phyloP scores from a whole-genome alignment of 2,888 invertebrate species.

The Pteria penguin region DNA sequence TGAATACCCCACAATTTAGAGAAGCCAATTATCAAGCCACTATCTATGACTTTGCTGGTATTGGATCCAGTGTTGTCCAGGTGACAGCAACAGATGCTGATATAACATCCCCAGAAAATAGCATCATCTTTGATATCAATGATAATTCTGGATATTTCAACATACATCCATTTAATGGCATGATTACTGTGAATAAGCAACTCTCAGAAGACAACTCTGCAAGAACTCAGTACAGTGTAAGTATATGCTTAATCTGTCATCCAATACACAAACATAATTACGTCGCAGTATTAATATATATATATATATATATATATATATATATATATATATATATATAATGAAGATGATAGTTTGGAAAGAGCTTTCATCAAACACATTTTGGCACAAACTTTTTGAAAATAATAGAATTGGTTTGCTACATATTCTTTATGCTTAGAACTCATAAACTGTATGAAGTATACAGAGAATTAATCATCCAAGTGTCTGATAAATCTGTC shows the following conservation, averaged over 20 bases:
- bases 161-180: constrained; percentile 92
- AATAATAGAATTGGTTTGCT: no score
- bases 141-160: constrained; percentile 85
- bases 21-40: constrained; percentile 53
- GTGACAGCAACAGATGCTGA: constrained; percentile 71
- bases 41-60: constrained; percentile 65
- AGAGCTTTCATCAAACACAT: background rate
- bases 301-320: background rate
- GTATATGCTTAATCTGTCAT: no score
- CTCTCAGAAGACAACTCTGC: constrained; percentile 79
- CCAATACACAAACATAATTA: no score
- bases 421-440: no score
- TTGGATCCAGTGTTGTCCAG: constrained; percentile 65
- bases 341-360: background rate
- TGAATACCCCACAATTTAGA: constrained; percentile 67
- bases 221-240: constrained; percentile 48
- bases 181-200: constrained; percentile 90
- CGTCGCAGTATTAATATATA: background rate
- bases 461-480: no score
- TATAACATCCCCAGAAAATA: constrained; percentile 69
- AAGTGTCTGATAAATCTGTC: no score
- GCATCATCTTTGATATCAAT: constrained; percentile 50
- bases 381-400: no score
- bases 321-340: background rate
- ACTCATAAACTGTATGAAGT: no score